Percentiles rank a stretch among this genome's conserved stretches.
Conservation (phyloP, 2,888 invertebrate species). For the Rugalucina vietnamica region DNA sequence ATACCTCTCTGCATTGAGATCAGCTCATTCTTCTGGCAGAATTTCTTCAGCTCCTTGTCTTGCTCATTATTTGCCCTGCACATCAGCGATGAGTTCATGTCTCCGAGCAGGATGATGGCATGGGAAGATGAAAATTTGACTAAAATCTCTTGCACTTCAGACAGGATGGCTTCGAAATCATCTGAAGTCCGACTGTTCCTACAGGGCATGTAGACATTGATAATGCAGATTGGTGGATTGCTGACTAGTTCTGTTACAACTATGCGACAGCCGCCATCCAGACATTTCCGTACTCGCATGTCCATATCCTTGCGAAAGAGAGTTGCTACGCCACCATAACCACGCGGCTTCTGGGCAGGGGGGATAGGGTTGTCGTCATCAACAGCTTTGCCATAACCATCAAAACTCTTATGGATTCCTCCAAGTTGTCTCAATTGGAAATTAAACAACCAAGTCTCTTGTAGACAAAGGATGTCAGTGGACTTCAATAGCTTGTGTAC, state of each 20-base stretch:
- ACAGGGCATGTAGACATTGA: neutral
- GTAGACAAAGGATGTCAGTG: neutral
- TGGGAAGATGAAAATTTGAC: neutral
- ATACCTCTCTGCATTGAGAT: neutral
- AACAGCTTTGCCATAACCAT: neutral
- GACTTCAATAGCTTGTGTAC: neutral
- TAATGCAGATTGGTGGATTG: neutral
- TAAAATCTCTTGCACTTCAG: neutral
- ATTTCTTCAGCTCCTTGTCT: neutral
- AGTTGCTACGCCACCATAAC: neutral
- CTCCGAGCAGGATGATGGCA: neutral
- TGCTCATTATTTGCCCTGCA: neutral
- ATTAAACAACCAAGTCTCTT: neutral
- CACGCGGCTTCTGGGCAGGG: neutral
- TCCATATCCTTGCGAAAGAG: neutral
- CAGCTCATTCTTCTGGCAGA: neutral
- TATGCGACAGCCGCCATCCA: neutral
- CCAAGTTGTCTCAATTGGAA: neutral
- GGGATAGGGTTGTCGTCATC: neutral
- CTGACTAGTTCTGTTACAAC: neutral
- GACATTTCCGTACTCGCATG: neutral
- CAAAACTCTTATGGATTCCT: neutral
- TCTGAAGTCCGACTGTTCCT: neutral
- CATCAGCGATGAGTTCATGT: neutral
- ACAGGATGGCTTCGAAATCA: neutral